phyloP scores from a whole-genome alignment of 2,888 invertebrate genomes.

The Auanema freiburgensis region DNA sequence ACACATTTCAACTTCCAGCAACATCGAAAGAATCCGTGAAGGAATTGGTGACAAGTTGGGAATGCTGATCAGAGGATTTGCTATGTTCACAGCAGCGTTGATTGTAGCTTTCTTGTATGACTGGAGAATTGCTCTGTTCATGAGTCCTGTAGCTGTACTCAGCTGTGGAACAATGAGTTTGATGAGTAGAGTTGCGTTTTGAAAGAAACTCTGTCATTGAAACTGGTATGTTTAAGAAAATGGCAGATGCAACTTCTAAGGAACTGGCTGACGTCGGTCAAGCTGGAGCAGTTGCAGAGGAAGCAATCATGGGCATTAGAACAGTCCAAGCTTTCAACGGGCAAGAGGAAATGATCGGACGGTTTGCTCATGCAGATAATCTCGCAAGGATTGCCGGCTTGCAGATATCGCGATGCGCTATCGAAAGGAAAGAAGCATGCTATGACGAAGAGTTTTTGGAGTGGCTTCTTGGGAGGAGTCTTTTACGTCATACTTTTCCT shows the following conservation, averaged over 20 bases:
- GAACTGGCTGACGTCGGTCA: slow-evolving; percentile 45
- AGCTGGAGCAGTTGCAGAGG: slow-evolving; percentile 53
- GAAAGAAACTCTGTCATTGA: not conserved
- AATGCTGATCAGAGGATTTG: slow-evolving; percentile 39
- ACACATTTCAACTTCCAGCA: slow-evolving; percentile 21
- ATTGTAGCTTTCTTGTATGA: slow-evolving; percentile 43
- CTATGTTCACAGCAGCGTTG: slow-evolving; percentile 44
- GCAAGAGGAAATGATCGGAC: slow-evolving; percentile 49
- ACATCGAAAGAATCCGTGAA: slow-evolving; percentile 45
- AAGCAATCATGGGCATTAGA: slow-evolving; percentile 49
- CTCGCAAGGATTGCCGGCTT: not conserved
- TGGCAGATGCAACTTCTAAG: slow-evolving; percentile 38
- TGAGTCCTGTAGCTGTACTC: slow-evolving; percentile 42
- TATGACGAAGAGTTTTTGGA: slow-evolving; percentile 46
- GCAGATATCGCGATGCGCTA: slow-evolving; percentile 35
- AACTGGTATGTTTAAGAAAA: slow-evolving; percentile 31
- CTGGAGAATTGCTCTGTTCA: slow-evolving; percentile 50
- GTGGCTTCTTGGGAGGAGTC: slow-evolving; percentile 50
- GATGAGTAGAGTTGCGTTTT: slow-evolving; percentile 32
- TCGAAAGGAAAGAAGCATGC: slow-evolving; percentile 39
- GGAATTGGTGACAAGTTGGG: slow-evolving; percentile 57
- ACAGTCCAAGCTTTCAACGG: slow-evolving; percentile 57
- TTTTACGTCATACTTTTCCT: slow-evolving; percentile 47
- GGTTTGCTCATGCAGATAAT: slow-evolving; percentile 9
- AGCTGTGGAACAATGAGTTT: slow-evolving; percentile 36